Percentiles rank a stretch among this genome's conserved stretches.
Evolutionary conservation across 2,888 invertebrate species (phyloP).

Genomic region (Clitarchus hookeri): DNA sequence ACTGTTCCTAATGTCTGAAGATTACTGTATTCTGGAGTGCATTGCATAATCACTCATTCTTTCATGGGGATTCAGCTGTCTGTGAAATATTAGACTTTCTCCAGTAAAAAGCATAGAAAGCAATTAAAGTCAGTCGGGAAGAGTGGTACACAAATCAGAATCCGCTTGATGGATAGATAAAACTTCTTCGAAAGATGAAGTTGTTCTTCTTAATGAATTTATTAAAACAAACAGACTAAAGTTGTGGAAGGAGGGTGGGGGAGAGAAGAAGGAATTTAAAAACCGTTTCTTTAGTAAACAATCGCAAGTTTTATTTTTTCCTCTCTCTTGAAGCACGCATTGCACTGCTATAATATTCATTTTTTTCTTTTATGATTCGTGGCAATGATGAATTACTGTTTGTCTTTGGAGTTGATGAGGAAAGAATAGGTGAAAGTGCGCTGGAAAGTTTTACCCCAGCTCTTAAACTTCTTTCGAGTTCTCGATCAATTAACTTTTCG

Average conservation of each 20-base stretch:
- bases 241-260: not conserved
- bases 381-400: constrained; percentile 24
- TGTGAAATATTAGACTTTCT: not conserved
- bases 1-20: not conserved
- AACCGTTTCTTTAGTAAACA: not conserved
- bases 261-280: not conserved
- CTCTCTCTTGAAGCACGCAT: not conserved
- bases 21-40: not conserved
- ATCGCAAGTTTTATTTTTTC: constrained; percentile 1
- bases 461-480: constrained; percentile 10
- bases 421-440: not conserved
- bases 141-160: constrained; percentile 2
- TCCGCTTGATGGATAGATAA: constrained; percentile 3
- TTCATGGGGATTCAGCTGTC: not conserved
- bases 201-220: constrained; percentile 9
- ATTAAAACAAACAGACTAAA: not conserved
- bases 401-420: constrained; percentile 18
- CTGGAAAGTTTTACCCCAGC: constrained; percentile 10
- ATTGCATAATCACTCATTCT: not conserved
- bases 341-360: not conserved
- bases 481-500: constrained; percentile 19
- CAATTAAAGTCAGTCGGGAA: not conserved
- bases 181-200: not conserved
- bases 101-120: not conserved
- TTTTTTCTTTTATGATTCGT: constrained; percentile 10